phyloP scores from a whole-genome alignment of 2,888 invertebrate genomes.

The Iselma pallidipennis region DNA sequence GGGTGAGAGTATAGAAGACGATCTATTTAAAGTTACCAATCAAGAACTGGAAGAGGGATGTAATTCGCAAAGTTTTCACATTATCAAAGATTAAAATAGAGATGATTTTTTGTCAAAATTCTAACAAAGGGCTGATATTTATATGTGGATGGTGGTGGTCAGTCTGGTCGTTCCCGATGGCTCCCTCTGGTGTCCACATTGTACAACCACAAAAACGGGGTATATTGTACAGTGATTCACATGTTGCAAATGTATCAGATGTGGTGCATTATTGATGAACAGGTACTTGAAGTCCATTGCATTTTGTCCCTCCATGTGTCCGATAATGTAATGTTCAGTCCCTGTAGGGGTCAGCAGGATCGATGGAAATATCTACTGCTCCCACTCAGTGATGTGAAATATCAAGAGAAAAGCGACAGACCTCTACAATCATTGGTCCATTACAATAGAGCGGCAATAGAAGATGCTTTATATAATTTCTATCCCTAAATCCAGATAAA shows the following conservation, averaged over 20 bases:
- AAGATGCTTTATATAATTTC: slow-evolving; percentile 19
- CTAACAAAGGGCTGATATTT: too few species aligned
- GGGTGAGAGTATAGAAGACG: not conserved
- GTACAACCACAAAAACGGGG: slow-evolving; percentile 7
- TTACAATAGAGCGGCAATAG: slow-evolving; percentile 7
- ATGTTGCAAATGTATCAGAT: slow-evolving; percentile 52
- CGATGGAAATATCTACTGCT: slow-evolving; percentile 34
- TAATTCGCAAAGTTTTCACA: not conserved
- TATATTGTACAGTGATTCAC: slow-evolving; percentile 42
- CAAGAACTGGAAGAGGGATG: too few species aligned
- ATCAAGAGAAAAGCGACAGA: not conserved
- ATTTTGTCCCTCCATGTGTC: slow-evolving; percentile 28
- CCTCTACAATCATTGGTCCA: not conserved
- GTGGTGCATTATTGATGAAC: slow-evolving; percentile 55
- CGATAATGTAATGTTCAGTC: slow-evolving; percentile 43
- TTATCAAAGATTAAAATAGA: not conserved
- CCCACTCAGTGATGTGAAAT: not conserved
- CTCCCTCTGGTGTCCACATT: slow-evolving; percentile 11
- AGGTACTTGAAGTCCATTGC: slow-evolving; percentile 52
- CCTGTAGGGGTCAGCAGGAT: slow-evolving; percentile 37
- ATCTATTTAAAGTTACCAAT: not conserved
- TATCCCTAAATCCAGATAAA: slow-evolving; percentile 21
- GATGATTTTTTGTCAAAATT: not conserved
- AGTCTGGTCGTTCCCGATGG: not conserved
- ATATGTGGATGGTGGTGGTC: not conserved